phyloP scores from a whole-genome alignment of 2,888 invertebrate genomes.

The Hymenopus coronatus region DNA sequence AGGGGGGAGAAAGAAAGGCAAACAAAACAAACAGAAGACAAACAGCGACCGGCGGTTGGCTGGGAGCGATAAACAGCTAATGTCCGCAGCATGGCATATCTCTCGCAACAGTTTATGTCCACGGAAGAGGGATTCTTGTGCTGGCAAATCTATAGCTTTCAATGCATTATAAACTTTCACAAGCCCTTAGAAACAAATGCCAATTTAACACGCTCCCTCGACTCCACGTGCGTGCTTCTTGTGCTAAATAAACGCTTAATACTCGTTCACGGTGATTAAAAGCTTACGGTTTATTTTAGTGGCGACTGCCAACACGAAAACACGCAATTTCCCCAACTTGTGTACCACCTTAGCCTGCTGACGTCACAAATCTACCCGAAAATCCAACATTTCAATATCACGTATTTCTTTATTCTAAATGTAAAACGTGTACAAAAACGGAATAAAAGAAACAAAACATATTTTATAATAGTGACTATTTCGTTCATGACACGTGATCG shows the following conservation, averaged over 20 bases:
- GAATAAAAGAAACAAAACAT: no score
- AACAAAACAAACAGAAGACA: background rate
- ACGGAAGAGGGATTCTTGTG: background rate
- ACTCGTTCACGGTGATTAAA: background rate
- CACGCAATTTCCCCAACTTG: background rate
- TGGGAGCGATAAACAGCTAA: background rate
- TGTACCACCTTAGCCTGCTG: no score
- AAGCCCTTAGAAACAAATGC: background rate
- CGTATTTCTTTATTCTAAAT: no score
- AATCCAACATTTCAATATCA: no score
- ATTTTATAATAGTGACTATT: no score
- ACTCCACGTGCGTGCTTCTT: background rate
- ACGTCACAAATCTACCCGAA: no score
- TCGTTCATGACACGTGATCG: no score
- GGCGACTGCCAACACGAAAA: background rate
- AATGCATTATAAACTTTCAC: background rate
- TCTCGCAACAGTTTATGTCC: background rate
- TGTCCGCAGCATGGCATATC: background rate
- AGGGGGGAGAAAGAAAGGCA: background rate
- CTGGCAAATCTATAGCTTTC: background rate
- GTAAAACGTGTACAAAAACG: no score
- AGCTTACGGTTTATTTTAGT: background rate
- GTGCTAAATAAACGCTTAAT: background rate
- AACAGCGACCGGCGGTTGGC: background rate
- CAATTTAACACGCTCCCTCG: no score